Percentiles rank a stretch among this genome's conserved stretches.
Conservation (phyloP, 2,888 invertebrate species). For the Drosophila lacicola region DNA sequence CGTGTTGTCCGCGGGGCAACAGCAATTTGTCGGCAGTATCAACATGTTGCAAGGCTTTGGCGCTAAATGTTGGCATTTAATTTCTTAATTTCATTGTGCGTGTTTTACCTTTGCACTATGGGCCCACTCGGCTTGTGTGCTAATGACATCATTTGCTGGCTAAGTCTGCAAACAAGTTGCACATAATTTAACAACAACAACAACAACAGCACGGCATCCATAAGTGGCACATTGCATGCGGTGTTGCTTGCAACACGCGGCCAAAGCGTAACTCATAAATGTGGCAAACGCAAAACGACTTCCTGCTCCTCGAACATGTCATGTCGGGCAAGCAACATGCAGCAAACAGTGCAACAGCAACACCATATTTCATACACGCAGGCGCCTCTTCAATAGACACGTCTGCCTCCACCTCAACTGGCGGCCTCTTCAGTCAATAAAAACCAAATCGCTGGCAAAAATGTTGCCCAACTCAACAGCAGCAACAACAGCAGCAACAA, state of each 20-base stretch:
- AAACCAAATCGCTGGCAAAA: slow-evolving; percentile 62
- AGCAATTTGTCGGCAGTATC: slow-evolving; percentile 43
- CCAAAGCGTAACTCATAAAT: slow-evolving; percentile 76
- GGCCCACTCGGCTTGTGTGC: slow-evolving; percentile 29
- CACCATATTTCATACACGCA: slow-evolving; percentile 69
- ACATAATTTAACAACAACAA: slow-evolving; percentile 42
- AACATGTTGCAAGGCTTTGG: slow-evolving; percentile 59
- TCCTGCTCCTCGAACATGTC: slow-evolving; percentile 78
- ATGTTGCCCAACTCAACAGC: slow-evolving; percentile 58
- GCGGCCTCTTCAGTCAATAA: slow-evolving; percentile 80
- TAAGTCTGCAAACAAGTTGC: slow-evolving; percentile 54
- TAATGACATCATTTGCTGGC: slow-evolving; percentile 73
- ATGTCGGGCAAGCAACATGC: slow-evolving; percentile 55
- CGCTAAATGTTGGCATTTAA: slow-evolving; percentile 72
- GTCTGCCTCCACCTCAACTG: slow-evolving; percentile 39
- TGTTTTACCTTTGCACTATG: slow-evolving; percentile 55
- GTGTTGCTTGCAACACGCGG: slow-evolving; percentile 68
- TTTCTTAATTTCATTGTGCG: slow-evolving; percentile 73
- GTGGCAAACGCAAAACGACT: slow-evolving; percentile 77
- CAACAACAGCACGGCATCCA: slow-evolving; percentile 18
- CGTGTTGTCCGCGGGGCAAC: slow-evolving; percentile 63
- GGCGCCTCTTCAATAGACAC: slow-evolving; percentile 66
- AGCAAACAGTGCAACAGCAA: slow-evolving; percentile 38
- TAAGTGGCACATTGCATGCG: slow-evolving; percentile 68
- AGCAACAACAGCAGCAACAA: slow-evolving; percentile 28